Evolutionary conservation across 2,113 vertebrate species (phyloP).

Genomic region (Tautogolabrus adspersus): DNA sequence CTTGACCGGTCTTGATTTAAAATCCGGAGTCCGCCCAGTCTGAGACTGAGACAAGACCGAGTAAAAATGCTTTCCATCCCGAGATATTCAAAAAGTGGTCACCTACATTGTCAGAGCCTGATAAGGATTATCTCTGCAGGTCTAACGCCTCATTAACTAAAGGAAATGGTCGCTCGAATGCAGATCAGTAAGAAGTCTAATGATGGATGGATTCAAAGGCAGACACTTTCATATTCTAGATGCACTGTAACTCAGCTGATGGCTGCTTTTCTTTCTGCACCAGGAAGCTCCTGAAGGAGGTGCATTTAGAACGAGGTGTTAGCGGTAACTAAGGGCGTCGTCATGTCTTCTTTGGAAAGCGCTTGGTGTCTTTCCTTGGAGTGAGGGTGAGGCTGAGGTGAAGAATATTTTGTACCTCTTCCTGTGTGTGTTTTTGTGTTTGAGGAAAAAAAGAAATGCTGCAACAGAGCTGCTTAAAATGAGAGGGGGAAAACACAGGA

Average conservation of each 20-base stretch:
- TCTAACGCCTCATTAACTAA: too few species aligned
- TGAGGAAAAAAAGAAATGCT: neutral
- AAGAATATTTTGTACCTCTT: conserved; percentile 16
- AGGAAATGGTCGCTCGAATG: too few species aligned
- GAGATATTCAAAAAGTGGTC: too few species aligned
- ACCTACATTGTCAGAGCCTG: too few species aligned
- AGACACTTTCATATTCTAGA: too few species aligned
- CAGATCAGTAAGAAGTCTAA: too few species aligned
- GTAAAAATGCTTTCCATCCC: too few species aligned
- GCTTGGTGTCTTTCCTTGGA: conserved; percentile 5
- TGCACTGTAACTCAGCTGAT: neutral
- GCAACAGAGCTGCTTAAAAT: neutral
- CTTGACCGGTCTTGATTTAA: too few species aligned
- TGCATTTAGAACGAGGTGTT: neutral
- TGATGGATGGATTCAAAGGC: too few species aligned
- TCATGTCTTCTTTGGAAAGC: conserved; percentile 6
- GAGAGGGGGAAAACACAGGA: neutral
- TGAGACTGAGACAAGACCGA: too few species aligned
- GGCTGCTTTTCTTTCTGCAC: neutral
- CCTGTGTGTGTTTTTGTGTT: conserved; percentile 16
- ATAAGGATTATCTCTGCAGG: too few species aligned
- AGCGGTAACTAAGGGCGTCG: neutral
- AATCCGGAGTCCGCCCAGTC: too few species aligned
- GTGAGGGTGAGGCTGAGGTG: conserved; percentile 26
- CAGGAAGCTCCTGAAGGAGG: neutral